phyloP scores from a whole-genome alignment of 2,113 vertebrate species.

The Paralichthys olivaceus region DNA sequence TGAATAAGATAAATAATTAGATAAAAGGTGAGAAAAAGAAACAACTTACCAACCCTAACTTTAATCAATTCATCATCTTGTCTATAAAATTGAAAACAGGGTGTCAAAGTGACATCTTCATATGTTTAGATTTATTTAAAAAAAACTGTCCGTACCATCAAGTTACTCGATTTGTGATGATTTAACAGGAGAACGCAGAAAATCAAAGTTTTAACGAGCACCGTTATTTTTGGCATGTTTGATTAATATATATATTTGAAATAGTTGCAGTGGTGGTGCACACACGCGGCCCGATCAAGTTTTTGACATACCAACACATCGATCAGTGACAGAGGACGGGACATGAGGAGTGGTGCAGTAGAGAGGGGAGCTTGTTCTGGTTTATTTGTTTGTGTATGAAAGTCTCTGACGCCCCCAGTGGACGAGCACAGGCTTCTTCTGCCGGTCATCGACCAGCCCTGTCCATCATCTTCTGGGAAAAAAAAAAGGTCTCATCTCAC shows the following conservation, averaged over 20 bases:
- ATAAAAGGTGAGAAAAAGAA: no score
- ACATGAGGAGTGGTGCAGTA: not conserved
- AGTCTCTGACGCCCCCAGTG: slow-evolving; percentile 34
- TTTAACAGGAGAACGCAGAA: not conserved
- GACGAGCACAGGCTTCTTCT: slow-evolving; percentile 29
- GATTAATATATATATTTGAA: not conserved
- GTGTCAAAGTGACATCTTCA: no score
- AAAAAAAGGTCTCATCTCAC: slow-evolving; percentile 11
- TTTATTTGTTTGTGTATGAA: slow-evolving; percentile 7
- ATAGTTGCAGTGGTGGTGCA: not conserved
- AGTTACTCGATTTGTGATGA: not conserved
- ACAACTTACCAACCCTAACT: no score
- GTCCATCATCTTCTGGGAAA: slow-evolving; percentile 27
- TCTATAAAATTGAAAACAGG: no score
- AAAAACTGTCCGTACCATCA: not conserved
- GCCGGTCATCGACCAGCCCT: slow-evolving; percentile 27
- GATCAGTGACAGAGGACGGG: slow-evolving; percentile 18
- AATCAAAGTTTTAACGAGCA: slow-evolving; percentile 7
- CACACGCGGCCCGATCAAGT: slow-evolving; percentile 5
- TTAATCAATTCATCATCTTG: not conserved
- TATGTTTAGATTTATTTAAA: no score
- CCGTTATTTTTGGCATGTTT: slow-evolving; percentile 7
- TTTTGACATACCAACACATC: slow-evolving; percentile 40
- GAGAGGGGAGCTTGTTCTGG: slow-evolving; percentile 40
- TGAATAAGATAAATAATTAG: no score